Base-by-base conservation (phyloP, 2,113 vertebrate genomes). In the Festucalex cinctus region DNA sequence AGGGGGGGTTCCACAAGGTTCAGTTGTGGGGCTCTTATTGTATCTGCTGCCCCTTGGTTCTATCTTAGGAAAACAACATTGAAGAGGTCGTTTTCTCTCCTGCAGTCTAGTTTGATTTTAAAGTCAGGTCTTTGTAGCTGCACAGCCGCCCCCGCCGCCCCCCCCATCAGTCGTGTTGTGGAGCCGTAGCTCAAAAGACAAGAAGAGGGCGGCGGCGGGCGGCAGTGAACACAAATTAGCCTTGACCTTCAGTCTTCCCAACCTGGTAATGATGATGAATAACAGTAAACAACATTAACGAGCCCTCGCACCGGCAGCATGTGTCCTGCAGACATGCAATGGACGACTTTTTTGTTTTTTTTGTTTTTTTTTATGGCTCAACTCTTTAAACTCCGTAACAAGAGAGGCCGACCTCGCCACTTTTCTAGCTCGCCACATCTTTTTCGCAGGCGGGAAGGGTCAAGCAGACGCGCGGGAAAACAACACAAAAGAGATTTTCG, bases 221-320 rank as follows among this genome's bases (percentile, higher is more conserved):
- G 65, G 24, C 46, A 66, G 56, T 63, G 60, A 73, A 54, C 68
- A 66, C 66, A 67, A 71, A 73, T 63, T 70, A 74, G 54, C 63
- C 73, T 75, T 80, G 69, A 81, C 73, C 77, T 83, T 77, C 71
- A 77, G 65, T 74, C 72, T 78, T 65, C 71, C 63, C 68, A 71
- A 71, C 46, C 46, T 14, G 35, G 76, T 83, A 83, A 84, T 83
- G 78, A 80, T 79, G 78, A 83, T 75, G 68, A 87, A 89, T 84
- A 77, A 84, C 58, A 16, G 65, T 56, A 36, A 78, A 77, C 73
- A 78, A 76, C 54, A 57, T 83, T 80, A 65, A 78, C 59, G 65
- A 79, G 75, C 73, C 78, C 69, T 63, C 36, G 17, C 26, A 26
- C 4, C 13, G 53, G 22, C 53, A 56, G 22, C 53, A 56, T 2